Percentiles rank a stretch among this genome's conserved stretches.
These are phyloP conservation scores for Nematopogon swammerdamellus DNA, from an alignment of 2,888 invertebrate species.

Conservation along the genomic window DNA sequence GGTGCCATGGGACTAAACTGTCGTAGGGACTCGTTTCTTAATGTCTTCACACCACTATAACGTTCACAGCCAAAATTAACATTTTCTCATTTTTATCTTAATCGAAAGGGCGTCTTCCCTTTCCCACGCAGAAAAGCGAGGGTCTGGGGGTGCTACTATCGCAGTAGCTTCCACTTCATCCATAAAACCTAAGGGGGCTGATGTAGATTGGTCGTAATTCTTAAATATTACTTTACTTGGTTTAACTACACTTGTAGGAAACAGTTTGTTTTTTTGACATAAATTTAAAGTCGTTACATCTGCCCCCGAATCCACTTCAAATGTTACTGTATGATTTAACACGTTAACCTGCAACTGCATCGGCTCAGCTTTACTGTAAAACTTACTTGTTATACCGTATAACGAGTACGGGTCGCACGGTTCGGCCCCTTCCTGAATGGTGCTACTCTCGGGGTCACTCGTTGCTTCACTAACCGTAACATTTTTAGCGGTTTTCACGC, in stretches of 20 bases:
- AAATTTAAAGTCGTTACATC: conserved; percentile 6
- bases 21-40: too few species aligned
- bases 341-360: background rate
- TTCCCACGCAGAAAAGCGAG: too few species aligned
- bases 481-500: conserved; percentile 4
- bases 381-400: background rate
- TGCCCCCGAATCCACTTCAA: conserved; percentile 7
- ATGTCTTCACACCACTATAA: too few species aligned
- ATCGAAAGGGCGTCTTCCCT: too few species aligned
- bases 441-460: background rate
- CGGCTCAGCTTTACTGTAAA: conserved; percentile 6
- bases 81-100: too few species aligned
- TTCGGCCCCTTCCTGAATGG: background rate
- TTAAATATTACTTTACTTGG: conserved; percentile 3
- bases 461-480: conserved; percentile 1
- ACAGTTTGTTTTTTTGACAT: background rate
- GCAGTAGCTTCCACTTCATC: background rate
- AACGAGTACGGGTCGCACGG: background rate
- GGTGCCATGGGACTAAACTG: too few species aligned
- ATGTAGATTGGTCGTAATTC: background rate
- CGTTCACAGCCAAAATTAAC: too few species aligned
- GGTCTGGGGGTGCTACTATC: too few species aligned
- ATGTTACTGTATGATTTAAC: background rate
- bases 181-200: background rate
- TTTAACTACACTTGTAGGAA: conserved; percentile 1